Evolutionary conservation across 2,113 vertebrate genomes (phyloP).

Genomic region (Osmerus mordax): DNA sequence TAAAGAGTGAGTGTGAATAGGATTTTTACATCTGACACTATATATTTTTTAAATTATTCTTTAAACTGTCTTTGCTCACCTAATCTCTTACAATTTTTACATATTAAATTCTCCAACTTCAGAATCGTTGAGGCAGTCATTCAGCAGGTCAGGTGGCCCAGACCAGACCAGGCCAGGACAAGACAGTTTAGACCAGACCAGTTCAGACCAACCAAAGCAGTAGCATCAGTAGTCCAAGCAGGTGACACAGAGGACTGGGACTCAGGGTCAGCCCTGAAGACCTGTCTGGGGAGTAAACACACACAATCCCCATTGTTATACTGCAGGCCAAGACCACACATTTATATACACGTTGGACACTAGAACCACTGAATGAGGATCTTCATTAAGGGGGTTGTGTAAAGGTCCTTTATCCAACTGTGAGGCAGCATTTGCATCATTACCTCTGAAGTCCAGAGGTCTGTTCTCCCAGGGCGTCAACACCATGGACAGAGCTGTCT

Average conservation of each 20-base stretch:
- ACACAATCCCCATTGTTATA: background rate
- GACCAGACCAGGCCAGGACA: background rate
- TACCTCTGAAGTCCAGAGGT: conserved; percentile 68
- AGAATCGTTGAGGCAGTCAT: conserved; percentile 40
- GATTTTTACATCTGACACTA: no score
- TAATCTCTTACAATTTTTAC: no score
- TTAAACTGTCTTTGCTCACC: no score
- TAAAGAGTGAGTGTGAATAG: no score
- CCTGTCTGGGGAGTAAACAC: conserved; percentile 51
- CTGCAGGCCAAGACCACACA: background rate
- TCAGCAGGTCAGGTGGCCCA: conserved; percentile 16
- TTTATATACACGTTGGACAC: background rate
- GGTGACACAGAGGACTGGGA: conserved; percentile 51
- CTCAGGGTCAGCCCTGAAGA: conserved; percentile 51
- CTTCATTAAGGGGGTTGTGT: background rate
- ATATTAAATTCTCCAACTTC: no score
- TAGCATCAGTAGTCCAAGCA: conserved; percentile 63
- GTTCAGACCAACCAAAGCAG: conserved; percentile 27
- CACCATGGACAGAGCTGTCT: conserved; percentile 70
- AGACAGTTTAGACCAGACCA: background rate
- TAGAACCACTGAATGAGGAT: background rate
- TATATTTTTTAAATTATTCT: no score
- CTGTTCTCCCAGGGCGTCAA: conserved; percentile 68
- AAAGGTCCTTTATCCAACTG: no score
- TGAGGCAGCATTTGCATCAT: background rate